Evolutionary conservation across 2,888 invertebrate genomes (phyloP), one percentile per base, ranked within the genome.

Genomic region (Tachina lurida): DNA sequence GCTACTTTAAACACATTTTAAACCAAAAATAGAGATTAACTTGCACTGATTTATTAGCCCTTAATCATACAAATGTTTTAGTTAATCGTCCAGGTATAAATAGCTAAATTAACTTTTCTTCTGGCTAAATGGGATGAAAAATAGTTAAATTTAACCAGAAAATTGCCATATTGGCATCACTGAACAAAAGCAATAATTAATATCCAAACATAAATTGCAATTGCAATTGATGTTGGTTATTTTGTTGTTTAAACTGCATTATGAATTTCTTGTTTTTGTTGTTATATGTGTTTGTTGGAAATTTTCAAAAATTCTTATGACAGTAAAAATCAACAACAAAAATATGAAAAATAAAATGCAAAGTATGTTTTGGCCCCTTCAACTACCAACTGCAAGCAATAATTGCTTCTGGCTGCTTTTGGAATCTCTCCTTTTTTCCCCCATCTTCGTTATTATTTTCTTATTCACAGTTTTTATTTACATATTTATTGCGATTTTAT

Each of bases 51-150:
- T n/a, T n/a, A n/a, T n/a, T n/a, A n/a, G n/a, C n/a, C n/a, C n/a
- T n/a, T 91, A 95, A 95, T 89, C 95, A 95, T 95, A 93, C 93
- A 90, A 94, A 93, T 88, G 94, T 96, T 91, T 93, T 93, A 89
- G 93, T 94, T 89, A 95, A 94, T 87, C 94, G 95, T 3, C 94
- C 95, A 0, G 95, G 96, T 60, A 89, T 96, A 91, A 22, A 22
- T 22, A 22, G 22, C 22, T 22, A 22, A 22, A 22, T 22, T 22
- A 22, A 1, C 31, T 31, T 31, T 31, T 31, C 31, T 4, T 31
- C 31, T 31, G 31, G 31, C 31, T 31, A 31, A 4, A 31, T 2
- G 31, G 31, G 3, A 13, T 47, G 13, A 47, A 47, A 47, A 47
- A 13, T 47, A 9, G 0, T 9, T 47, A 3, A 9, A 8, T 31